Evolutionary conservation across 1,140 invertebrate genomes (phyloP).

Genomic region (Saxidomus purpurata): DNA sequence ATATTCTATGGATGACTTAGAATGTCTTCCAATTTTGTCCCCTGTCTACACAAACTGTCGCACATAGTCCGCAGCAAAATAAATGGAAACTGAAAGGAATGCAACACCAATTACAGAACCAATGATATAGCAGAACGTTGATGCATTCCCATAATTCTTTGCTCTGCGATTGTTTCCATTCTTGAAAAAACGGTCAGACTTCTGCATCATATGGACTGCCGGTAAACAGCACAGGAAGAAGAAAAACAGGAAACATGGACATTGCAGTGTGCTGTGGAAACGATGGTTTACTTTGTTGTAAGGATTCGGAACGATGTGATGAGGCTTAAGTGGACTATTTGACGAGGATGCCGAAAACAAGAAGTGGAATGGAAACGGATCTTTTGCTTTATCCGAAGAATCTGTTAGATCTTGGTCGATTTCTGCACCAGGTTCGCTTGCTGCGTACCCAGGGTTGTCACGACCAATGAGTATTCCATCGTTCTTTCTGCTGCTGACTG

Average conservation of each 20-base stretch:
- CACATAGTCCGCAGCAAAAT: conserved; percentile 55
- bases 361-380: conserved; percentile 60
- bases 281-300: conserved; percentile 73
- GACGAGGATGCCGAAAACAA: conserved; percentile 29
- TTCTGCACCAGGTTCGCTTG: conserved; percentile 60
- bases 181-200: conserved; percentile 67
- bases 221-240: conserved; percentile 76
- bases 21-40: too few species aligned
- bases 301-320: conserved; percentile 68
- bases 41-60: conserved; percentile 43
- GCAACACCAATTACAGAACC: conserved; percentile 57
- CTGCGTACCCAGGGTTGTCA: conserved; percentile 52
- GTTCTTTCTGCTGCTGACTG: conserved; percentile 28
- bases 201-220: conserved; percentile 70
- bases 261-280: conserved; percentile 71
- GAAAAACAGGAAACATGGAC: conserved; percentile 75
- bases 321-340: neutral
- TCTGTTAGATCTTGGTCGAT: conserved; percentile 45
- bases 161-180: conserved; percentile 62
- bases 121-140: conserved; percentile 64
- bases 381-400: conserved; percentile 32
- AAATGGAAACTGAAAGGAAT: conserved; percentile 57
- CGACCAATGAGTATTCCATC: neutral
- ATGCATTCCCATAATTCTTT: conserved; percentile 55
- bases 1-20: too few species aligned